Conservation (phyloP, 2,888 invertebrate species). For the Yponomeuta sedellus region DNA sequence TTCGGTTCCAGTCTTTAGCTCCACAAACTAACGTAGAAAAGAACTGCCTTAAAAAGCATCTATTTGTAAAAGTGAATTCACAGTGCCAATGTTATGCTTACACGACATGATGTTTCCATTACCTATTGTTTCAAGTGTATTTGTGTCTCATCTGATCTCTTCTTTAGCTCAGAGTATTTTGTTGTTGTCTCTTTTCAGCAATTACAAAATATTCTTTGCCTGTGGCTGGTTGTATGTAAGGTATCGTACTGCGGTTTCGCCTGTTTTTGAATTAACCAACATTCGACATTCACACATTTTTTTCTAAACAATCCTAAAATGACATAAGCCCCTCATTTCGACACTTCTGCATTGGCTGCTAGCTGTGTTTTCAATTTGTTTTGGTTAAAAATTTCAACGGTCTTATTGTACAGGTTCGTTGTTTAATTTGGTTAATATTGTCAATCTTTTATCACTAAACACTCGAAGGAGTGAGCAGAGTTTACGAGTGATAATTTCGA, state of each 20-base stretch:
- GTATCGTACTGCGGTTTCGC: constrained; percentile 78
- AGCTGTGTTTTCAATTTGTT: constrained; percentile 21
- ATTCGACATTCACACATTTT: constrained; percentile 36
- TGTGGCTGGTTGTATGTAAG: constrained; percentile 91
- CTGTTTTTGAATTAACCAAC: constrained; percentile 18
- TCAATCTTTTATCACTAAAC: too few species aligned
- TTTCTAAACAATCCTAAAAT: constrained; percentile 47
- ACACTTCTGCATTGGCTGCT: constrained; percentile 40
- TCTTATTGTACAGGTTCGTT: constrained; percentile 7
- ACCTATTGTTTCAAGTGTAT: neutral
- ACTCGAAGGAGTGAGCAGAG: too few species aligned
- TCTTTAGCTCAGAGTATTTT: constrained; percentile 67
- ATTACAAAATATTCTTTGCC: constrained; percentile 89
- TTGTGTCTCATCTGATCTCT: constrained; percentile 16
- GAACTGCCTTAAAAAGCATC: neutral
- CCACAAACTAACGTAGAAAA: neutral
- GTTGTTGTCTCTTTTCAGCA: constrained; percentile 81
- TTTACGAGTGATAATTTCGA: too few species aligned
- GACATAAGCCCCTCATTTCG: constrained; percentile 47
- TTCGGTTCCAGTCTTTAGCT: neutral
- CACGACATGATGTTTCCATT: neutral
- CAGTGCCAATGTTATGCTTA: neutral
- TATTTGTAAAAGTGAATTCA: constrained; percentile 1
- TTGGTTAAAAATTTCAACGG: neutral
- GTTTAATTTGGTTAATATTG: too few species aligned